Conservation (phyloP, 1,140 invertebrate genomes). For the Saccostrea echinata region DNA sequence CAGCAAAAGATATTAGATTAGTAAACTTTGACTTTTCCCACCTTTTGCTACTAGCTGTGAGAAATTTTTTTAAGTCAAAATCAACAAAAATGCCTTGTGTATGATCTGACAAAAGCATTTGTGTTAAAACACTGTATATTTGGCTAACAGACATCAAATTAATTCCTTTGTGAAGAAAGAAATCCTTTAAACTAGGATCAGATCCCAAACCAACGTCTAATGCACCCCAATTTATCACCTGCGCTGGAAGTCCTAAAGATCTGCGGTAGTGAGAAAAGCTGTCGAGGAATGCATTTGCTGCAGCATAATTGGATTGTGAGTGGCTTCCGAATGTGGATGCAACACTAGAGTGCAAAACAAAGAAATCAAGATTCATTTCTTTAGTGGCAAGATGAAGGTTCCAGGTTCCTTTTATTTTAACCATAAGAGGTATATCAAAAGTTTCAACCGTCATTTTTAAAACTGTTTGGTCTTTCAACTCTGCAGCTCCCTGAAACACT, state of each 20-base stretch:
- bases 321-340: conserved; percentile 63
- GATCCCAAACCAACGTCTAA: conserved; percentile 62
- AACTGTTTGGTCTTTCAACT: not conserved
- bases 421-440: not conserved
- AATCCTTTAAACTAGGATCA: not conserved
- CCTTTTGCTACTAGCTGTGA: not conserved
- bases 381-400: conserved; percentile 21
- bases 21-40: not conserved
- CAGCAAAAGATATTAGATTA: too few species aligned
- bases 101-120: not conserved
- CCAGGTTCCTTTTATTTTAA: conserved; percentile 30
- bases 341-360: conserved; percentile 68
- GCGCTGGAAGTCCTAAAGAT: conserved; percentile 50
- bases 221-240: conserved; percentile 68
- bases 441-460: not conserved
- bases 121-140: not conserved
- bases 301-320: conserved; percentile 67
- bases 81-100: not conserved
- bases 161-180: conserved; percentile 17
- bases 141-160: not conserved
- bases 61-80: not conserved
- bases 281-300: conserved; percentile 69
- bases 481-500: conserved; percentile 33
- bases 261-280: conserved; percentile 61
- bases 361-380: conserved; percentile 60